Percentiles rank a stretch among this genome's conserved stretches.
Conservation (phyloP, 2,888 invertebrate genomes). For the Spialia ferax region DNA sequence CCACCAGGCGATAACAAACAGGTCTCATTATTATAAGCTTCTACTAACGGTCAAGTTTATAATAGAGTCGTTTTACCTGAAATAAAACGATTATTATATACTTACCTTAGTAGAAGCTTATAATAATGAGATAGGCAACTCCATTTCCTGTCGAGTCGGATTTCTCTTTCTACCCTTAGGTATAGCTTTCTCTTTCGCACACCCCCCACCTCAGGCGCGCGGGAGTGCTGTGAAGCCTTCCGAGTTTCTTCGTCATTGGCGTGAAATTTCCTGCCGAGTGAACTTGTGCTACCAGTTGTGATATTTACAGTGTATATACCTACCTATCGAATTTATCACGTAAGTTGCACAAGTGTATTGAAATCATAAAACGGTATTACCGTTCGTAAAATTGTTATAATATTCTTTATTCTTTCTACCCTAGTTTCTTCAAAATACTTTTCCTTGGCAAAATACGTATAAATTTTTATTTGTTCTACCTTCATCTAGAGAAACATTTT, state of each 20-base stretch:
- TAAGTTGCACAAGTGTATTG: constrained; percentile 3
- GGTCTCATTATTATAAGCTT: constrained; percentile 29
- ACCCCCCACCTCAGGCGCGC: no score
- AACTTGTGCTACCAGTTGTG: no score
- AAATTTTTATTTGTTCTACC: neutral
- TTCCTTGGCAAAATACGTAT: neutral
- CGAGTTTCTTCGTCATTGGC: no score
- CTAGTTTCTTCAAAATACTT: neutral
- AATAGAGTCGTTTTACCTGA: constrained; percentile 31
- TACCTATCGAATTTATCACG: neutral
- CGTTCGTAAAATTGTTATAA: constrained; percentile 1
- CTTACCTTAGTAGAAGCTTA: constrained; percentile 39
- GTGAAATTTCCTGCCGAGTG: no score
- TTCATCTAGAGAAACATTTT: neutral
- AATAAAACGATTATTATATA: constrained; percentile 29
- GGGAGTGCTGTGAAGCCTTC: no score
- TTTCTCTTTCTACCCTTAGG: no score
- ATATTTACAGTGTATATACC: neutral
- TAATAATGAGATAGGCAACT: no score
- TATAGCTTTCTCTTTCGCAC: no score
- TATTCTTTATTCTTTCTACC: neutral
- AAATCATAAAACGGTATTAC: constrained; percentile 3
- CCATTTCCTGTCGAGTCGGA: no score
- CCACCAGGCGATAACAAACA: constrained; percentile 39
- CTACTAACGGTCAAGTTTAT: constrained; percentile 22